Evolutionary conservation across 2,888 invertebrate species (phyloP).

Genomic region (Eristalis intricaria): DNA sequence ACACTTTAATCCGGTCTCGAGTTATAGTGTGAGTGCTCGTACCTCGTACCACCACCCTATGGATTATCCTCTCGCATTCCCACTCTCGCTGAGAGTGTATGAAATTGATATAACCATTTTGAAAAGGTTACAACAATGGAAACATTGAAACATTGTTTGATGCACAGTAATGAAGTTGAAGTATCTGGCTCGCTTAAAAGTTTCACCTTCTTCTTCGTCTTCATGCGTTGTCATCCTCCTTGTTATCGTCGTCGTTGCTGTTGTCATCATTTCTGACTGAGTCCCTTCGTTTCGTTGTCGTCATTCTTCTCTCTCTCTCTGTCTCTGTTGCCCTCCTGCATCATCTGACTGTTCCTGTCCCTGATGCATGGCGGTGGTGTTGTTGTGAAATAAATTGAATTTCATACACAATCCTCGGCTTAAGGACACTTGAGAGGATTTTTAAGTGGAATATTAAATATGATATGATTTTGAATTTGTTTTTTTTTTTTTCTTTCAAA

Average conservation of each 20-base stretch:
- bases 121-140: constrained; percentile 41
- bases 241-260: constrained; percentile 5
- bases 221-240: background rate
- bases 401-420: constrained; percentile 52
- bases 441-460: constrained; percentile 70
- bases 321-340: too few species aligned
- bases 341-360: too few species aligned
- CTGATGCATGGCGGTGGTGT: too few species aligned
- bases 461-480: constrained; percentile 38
- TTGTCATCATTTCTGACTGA: background rate
- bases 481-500: too few species aligned
- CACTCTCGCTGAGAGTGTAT: background rate
- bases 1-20: constrained; percentile 56
- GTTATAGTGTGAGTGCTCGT: background rate
- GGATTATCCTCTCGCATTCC: too few species aligned
- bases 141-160: constrained; percentile 58
- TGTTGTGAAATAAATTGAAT: constrained; percentile 53
- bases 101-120: constrained; percentile 62
- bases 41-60: too few species aligned
- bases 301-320: too few species aligned
- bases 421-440: constrained; percentile 65
- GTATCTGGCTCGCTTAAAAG: constrained; percentile 40
- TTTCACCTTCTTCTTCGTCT: constrained; percentile 11
- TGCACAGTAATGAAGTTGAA: constrained; percentile 44
- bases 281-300: too few species aligned